Evolutionary conservation across 2,888 invertebrate species (phyloP), one percentile per base, ranked within the genome.

Genomic region (Noctuana brunneofusca): DNA sequence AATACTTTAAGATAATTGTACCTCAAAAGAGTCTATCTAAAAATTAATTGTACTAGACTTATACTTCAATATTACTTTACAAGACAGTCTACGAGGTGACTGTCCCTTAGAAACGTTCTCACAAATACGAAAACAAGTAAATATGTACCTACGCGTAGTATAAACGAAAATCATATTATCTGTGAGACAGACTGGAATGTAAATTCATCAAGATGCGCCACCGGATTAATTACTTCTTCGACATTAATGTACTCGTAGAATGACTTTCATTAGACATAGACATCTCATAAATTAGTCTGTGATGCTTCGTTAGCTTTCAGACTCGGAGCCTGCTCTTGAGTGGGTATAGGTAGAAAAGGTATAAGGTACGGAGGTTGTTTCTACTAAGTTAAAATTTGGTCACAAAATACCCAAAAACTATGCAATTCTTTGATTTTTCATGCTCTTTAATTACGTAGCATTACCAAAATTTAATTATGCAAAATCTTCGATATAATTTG

Each of bases 161-260:
- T 20, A 22, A 18, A 41, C 18, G 12, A 58, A 20, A n/a, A 22
- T 41, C 38, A 38, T 38, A 53, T 52, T 38, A 53, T 52, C 43
- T 27, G 27, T 18, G 11, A 41, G 43, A 35, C 32, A 43, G 43
- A 20, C 43, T 20, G 6, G 9, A 53, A 53, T 59, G 46, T 20
- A 59, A 59, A 59, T 52, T 59, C 27, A 52, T 46, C 46, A 35
- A 53, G 35, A 32, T 20, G 22, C 22, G 32, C 8, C 18, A 14
- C 9, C 14, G 14, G 18, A 30, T 41, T 20, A 58, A 52, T 52
- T 43, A 52, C 20, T 43, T 38, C 14, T 59, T 38, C 38, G 38
- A 38, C 38, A 38, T 38, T 38, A 38, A 38, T 38, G 14, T 14
- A 38, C 14, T 14, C 38, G n/a, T 14, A 38, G 38, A 6, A 38